Evolutionary conservation across 2,888 invertebrate genomes (phyloP).

Genomic region (Balanococcus diminutus): DNA sequence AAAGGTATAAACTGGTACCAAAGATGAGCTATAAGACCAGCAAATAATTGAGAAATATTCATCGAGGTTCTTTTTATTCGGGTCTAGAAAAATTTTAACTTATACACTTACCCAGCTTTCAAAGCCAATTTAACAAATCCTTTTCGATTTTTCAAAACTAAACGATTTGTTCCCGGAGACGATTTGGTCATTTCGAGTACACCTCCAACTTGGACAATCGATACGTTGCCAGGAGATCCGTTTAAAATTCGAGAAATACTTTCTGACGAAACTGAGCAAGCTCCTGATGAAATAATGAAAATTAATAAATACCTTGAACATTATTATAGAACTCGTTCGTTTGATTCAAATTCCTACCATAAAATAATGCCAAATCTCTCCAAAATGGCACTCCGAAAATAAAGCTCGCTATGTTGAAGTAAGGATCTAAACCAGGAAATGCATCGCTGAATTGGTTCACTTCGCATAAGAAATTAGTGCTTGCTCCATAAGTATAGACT

Average conservation of each 20-base stretch:
- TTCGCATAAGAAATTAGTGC: constrained; percentile 79
- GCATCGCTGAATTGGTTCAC: constrained; percentile 65
- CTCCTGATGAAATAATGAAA: too few relatives aligned
- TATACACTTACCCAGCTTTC: constrained; percentile 70
- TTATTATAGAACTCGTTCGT: too few relatives aligned
- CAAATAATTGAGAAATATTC: not conserved
- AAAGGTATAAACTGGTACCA: constrained; percentile 88
- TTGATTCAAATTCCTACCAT: too few relatives aligned
- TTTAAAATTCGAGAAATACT: not conserved
- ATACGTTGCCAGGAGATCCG: constrained; percentile 12
- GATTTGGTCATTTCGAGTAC: constrained; percentile 85
- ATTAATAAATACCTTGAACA: too few relatives aligned
- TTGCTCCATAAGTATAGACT: constrained; percentile 78
- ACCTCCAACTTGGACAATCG: constrained; percentile 79
- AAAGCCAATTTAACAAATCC: constrained; percentile 78
- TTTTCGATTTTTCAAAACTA: constrained; percentile 77
- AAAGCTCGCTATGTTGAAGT: constrained; percentile 72
- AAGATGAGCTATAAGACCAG: constrained; percentile 71
- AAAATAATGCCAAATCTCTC: constrained; percentile 69
- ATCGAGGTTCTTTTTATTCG: too few relatives aligned
- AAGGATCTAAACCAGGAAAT: constrained; percentile 70
- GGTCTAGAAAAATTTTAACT: not conserved
- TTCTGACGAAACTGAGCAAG: not conserved
- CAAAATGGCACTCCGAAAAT: constrained; percentile 76
- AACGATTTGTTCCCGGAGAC: constrained; percentile 74